Evolutionary conservation across 2,797 vertebrate species (phyloP).

Genomic region (Agapornis canus): DNA sequence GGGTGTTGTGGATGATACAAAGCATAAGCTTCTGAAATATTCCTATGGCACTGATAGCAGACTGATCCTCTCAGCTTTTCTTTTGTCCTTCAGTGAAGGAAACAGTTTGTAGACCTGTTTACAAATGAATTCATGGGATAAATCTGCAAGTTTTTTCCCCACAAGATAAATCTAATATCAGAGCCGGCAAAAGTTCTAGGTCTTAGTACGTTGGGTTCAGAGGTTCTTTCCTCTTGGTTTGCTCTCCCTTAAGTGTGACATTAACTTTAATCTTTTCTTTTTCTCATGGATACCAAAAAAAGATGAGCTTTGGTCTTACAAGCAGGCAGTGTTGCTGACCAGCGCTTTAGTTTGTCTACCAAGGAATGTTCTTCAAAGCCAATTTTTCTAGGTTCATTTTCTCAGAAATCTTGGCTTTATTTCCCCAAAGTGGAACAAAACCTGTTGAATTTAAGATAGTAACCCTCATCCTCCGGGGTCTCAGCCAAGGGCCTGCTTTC

Average conservation of each 20-base stretch:
- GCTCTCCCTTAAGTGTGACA: background rate
- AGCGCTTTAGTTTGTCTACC: background rate
- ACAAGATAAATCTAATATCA: background rate
- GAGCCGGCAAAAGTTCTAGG: background rate
- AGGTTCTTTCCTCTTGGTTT: background rate
- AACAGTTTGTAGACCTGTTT: background rate
- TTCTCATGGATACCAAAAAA: background rate
- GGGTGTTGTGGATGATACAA: background rate
- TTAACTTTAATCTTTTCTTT: background rate
- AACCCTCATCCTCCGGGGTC: background rate
- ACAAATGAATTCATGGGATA: background rate
- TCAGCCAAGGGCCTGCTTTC: background rate
- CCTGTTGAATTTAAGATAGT: background rate
- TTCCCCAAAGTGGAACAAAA: background rate
- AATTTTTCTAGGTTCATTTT: background rate
- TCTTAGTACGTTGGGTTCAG: background rate
- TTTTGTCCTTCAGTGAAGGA: background rate
- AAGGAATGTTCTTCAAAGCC: background rate
- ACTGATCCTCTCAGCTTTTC: background rate
- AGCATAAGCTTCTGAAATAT: background rate
- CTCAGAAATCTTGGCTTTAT: background rate
- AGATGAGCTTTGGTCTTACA: background rate
- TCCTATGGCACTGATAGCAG: background rate
- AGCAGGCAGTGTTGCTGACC: background rate
- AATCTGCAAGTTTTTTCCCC: background rate